Conservation (phyloP, 2,113 vertebrate genomes). For the Macheiramphus alcinus region DNA sequence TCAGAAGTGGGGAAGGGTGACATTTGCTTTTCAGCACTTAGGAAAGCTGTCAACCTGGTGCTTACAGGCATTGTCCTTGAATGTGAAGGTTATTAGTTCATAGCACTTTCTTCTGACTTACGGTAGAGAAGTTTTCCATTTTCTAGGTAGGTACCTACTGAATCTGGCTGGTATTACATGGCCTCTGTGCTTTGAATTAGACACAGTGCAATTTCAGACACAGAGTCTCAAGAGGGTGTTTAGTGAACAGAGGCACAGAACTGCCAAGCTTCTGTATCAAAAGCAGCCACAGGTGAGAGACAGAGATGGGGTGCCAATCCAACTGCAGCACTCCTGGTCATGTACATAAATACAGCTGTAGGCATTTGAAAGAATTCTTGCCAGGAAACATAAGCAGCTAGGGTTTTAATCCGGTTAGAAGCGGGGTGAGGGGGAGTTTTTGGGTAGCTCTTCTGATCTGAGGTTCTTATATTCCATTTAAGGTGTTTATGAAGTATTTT, state of each 20-base stretch:
- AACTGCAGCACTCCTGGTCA: background rate
- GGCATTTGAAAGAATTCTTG: background rate
- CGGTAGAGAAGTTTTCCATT: background rate
- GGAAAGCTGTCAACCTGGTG: background rate
- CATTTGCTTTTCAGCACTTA: background rate
- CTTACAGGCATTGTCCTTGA: background rate
- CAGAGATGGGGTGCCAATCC: background rate
- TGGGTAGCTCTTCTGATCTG: background rate
- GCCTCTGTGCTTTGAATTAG: background rate
- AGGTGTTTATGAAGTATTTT: slow-evolving; percentile 6
- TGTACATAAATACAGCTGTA: background rate
- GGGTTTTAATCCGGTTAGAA: background rate
- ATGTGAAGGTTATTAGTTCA: background rate
- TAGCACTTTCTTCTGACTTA: background rate
- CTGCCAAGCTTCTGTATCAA: background rate
- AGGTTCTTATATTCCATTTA: background rate
- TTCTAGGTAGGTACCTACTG: background rate
- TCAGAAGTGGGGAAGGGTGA: background rate
- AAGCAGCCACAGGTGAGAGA: background rate
- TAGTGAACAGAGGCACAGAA: background rate
- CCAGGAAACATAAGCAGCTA: background rate
- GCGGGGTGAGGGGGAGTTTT: background rate
- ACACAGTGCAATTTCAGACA: background rate
- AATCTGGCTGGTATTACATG: background rate
- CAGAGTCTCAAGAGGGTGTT: background rate